Evolutionary conservation across 2,888 invertebrate genomes (phyloP).

Genomic region (Palloptera scutellata): DNA sequence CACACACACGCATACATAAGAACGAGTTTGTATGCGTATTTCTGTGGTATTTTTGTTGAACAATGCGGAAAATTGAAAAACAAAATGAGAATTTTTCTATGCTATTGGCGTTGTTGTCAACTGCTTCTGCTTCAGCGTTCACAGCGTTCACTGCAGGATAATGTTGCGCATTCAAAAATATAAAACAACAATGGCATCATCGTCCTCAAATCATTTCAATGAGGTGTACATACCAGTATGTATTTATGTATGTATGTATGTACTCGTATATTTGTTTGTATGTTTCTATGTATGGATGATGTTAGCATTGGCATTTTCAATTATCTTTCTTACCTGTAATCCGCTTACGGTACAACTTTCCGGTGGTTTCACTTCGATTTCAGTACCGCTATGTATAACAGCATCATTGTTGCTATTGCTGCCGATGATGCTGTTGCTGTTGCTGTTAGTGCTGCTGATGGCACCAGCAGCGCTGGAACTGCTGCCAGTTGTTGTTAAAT

Average conservation of each 20-base stretch:
- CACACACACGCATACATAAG: conserved; percentile 8
- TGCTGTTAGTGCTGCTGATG: conserved; percentile 64
- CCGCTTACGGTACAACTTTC: conserved; percentile 65
- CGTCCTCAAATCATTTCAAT: no score
- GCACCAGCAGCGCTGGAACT: conserved; percentile 44
- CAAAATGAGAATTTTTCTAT: conserved; percentile 7
- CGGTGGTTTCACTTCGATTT: conserved; percentile 71
- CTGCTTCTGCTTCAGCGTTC: no score
- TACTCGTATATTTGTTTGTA: not conserved
- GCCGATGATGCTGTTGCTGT: conserved; percentile 38
- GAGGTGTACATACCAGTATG: no score
- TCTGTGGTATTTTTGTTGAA: conserved; percentile 44
- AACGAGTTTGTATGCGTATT: conserved; percentile 22
- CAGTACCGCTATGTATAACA: conserved; percentile 62
- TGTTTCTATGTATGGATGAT: not conserved
- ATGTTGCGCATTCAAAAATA: no score
- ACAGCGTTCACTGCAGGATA: no score
- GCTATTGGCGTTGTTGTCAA: no score
- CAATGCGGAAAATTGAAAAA: conserved; percentile 52
- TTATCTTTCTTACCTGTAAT: conserved; percentile 73
- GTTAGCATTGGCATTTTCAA: conserved; percentile 47
- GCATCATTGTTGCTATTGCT: conserved; percentile 47
- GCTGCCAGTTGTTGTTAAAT: conserved; percentile 53
- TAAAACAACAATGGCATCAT: no score
- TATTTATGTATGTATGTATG: no score